Evolutionary conservation across 2,113 vertebrate genomes (phyloP).

Genomic region (Loxodonta africana): DNA sequence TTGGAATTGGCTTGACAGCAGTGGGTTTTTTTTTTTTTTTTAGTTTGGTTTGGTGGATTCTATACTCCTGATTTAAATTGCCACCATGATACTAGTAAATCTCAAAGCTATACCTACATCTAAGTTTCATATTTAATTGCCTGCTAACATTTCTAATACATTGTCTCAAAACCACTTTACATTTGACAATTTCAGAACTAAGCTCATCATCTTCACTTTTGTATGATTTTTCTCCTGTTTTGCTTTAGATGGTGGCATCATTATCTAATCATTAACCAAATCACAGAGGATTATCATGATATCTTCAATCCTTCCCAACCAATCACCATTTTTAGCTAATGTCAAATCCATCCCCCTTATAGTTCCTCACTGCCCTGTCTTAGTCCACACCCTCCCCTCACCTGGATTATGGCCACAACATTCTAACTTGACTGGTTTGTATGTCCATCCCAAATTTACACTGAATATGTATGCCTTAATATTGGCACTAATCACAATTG

Average conservation of each 20-base stretch:
- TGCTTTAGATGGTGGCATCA: background rate
- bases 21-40: no score
- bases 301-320: background rate
- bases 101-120: background rate
- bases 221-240: background rate
- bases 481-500: background rate
- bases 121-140: background rate
- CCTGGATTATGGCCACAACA: background rate
- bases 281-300: rapidly evolving
- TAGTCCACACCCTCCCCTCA: background rate
- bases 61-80: background rate
- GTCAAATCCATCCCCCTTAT: background rate
- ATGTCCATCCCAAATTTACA: background rate
- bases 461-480: background rate
- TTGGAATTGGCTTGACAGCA: no score
- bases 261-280: background rate
- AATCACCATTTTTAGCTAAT: background rate
- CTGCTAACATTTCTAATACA: background rate
- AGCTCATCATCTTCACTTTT: background rate
- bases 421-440: background rate
- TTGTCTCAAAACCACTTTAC: background rate
- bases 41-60: background rate
- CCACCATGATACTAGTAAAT: background rate
- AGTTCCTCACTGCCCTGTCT: background rate
- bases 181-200: background rate